Evolutionary conservation across 2,113 vertebrate genomes (phyloP).

Genomic region (Aegotheles bennettii): DNA sequence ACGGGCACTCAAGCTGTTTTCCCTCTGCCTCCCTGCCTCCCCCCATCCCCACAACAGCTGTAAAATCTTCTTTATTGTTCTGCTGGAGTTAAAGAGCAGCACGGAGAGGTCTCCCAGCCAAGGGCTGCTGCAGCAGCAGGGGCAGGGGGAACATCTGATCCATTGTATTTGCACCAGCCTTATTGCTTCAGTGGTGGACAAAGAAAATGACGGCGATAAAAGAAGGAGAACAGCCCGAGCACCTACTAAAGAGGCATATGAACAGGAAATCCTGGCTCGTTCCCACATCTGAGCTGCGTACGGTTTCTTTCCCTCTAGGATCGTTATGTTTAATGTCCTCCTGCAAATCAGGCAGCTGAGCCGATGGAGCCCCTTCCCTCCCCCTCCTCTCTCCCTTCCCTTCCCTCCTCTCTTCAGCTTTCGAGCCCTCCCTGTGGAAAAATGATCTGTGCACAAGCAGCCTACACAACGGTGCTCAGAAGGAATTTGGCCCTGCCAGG

Average conservation of each 20-base stretch:
- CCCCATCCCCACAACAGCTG: constrained; percentile 48
- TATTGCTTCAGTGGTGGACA: constrained; percentile 21
- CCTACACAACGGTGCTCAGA: background rate
- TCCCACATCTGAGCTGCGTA: constrained; percentile 19
- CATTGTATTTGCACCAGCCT: background rate
- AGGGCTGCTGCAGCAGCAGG: constrained; percentile 1
- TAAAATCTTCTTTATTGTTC: constrained; percentile 63
- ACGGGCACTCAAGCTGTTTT: constrained; percentile 58
- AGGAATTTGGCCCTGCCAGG: constrained; percentile 45
- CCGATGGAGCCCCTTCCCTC: background rate
- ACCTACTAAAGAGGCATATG: constrained; percentile 40
- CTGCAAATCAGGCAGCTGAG: constrained; percentile 45
- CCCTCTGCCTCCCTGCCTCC: background rate
- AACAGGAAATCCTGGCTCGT: constrained; percentile 37
- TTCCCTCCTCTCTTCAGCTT: constrained; percentile 21
- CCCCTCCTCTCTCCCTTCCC: background rate
- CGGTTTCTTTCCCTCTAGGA: constrained; percentile 9
- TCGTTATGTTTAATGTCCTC: constrained; percentile 39
- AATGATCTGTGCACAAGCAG: constrained; percentile 26
- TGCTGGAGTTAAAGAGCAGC: background rate
- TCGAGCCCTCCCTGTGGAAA: constrained; percentile 8
- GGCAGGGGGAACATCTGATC: constrained; percentile 25
- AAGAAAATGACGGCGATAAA: constrained; percentile 11
- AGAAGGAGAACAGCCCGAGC: background rate
- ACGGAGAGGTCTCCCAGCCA: background rate